Base-by-base conservation (phyloP, 1,140 invertebrate species). In the Bombus superbus region DNA sequence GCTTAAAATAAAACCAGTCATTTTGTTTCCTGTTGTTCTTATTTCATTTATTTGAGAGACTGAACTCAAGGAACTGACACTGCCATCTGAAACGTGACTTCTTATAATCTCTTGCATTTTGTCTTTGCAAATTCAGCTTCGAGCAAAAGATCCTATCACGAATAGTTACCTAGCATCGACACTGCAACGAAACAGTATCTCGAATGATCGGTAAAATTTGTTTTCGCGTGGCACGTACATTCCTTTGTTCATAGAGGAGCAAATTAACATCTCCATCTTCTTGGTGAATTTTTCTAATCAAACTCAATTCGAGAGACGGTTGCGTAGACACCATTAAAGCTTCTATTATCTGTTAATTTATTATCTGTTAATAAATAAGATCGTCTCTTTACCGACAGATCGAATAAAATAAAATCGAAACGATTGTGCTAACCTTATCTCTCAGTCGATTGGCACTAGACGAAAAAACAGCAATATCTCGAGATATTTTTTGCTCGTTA, bases 181-280 rank as follows among this genome's bases (percentile, higher is more conserved):
- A 81, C 1, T 42, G n/a, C 1, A 57, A 25, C 5, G 11, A 59
- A 3, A 44, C 28, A 10, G 59, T 44, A 35, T 88, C 66, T 92
- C 95, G 95, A 84, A 97, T 91, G 81, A 97, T 94, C 47, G 96
- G 96, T 81, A 97, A 87, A 86, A 97, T 95, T 92, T 97, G 96
- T 94, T 97, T 97, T 47, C 96, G 94, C 38, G 96, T 96, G 40
- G 95, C 94, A 88, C 95, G 94, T 13, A 96, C 87, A 92, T 97
- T 97, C 81, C 93, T 90, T 86, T 96, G 96, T 38, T 92, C 88
- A 78, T 96, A 96, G 71, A 95, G 94, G 44, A 89, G 84, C 40
- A 96, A 86, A 62, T 79, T 91, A 79, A 47, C 89, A 69, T 86
- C 71, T 10, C 35, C 42, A 42, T 59, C 83, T 44, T 91, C 91